phyloP scores from a whole-genome alignment of 1,140 invertebrate genomes.

The Yoshiicerus persimilis region DNA sequence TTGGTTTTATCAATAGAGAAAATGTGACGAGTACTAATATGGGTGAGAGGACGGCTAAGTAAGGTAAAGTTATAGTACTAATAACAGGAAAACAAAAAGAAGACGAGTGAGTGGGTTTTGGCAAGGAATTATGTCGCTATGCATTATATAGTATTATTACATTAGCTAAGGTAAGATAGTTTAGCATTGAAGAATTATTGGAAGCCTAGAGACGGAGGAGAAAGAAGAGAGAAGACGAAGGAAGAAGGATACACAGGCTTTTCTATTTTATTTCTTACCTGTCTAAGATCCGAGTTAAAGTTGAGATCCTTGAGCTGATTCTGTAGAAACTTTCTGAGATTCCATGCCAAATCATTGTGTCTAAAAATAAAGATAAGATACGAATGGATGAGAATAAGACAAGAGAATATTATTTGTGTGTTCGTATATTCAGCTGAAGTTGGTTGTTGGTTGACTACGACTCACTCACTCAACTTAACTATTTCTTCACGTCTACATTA shows the following conservation, averaged over 20 bases:
- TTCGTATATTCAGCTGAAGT: background rate
- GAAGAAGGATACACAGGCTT: background rate
- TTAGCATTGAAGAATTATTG: background rate
- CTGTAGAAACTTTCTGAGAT: constrained; percentile 54
- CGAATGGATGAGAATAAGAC: constrained; percentile 16
- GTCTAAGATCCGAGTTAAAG: constrained; percentile 51
- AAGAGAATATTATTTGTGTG: background rate
- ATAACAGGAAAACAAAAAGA: background rate
- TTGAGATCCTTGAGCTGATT: constrained; percentile 56
- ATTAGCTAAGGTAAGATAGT: background rate
- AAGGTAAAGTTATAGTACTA: background rate
- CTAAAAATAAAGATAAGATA: constrained; percentile 50
- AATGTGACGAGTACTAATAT: too few relatives aligned
- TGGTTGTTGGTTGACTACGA: background rate
- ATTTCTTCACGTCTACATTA: background rate
- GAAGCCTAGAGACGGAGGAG: background rate
- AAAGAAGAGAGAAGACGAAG: background rate
- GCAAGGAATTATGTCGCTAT: background rate
- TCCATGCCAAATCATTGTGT: constrained; percentile 59
- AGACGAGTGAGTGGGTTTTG: background rate
- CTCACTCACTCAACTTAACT: background rate
- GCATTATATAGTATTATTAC: too few relatives aligned
- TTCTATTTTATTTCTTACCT: constrained; percentile 44
- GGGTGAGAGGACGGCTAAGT: background rate
- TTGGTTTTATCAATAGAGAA: background rate